Evolutionary conservation across 1,140 invertebrate genomes (phyloP).

Genomic region (Drosophila parabipectinata): DNA sequence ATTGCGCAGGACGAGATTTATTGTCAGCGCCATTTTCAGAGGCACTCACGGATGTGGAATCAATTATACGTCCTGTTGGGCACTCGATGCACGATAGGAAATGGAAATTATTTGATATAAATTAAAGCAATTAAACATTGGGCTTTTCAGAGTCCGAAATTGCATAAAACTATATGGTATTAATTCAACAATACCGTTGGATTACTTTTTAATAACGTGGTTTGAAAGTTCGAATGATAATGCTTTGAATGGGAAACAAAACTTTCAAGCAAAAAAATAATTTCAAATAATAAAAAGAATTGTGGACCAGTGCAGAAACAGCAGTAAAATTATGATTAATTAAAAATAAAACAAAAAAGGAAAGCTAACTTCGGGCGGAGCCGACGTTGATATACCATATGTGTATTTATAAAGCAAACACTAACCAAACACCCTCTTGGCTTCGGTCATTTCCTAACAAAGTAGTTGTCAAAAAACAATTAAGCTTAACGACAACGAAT

Average conservation of each 20-base stretch:
- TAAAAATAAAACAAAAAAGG: slow-evolving; percentile 6
- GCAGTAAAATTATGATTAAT: too few relatives aligned
- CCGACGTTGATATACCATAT: too few relatives aligned
- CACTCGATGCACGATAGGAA: slow-evolving; percentile 67
- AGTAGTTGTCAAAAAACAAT: slow-evolving; percentile 21
- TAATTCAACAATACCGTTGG: too few relatives aligned
- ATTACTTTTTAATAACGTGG: too few relatives aligned
- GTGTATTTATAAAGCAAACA: background rate
- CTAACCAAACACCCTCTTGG: slow-evolving; percentile 2
- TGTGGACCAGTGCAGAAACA: too few relatives aligned
- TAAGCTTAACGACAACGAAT: slow-evolving; percentile 10
- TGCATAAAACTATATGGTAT: background rate
- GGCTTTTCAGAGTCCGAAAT: background rate
- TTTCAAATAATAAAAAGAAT: too few relatives aligned
- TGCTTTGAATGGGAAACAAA: too few relatives aligned
- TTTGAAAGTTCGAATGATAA: too few relatives aligned
- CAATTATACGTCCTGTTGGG: slow-evolving; percentile 77
- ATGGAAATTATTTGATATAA: slow-evolving; percentile 71
- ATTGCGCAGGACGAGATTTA: slow-evolving; percentile 50
- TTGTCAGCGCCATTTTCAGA: slow-evolving; percentile 60
- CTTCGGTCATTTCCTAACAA: background rate
- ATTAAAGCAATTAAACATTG: slow-evolving; percentile 58
- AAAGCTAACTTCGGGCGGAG: too few relatives aligned
- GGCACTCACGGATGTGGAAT: slow-evolving; percentile 70
- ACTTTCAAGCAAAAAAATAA: too few relatives aligned